Evolutionary conservation across 92 coral and sea anemone genomes (phyloP).

Genomic region (Palythoa grandiflora): DNA sequence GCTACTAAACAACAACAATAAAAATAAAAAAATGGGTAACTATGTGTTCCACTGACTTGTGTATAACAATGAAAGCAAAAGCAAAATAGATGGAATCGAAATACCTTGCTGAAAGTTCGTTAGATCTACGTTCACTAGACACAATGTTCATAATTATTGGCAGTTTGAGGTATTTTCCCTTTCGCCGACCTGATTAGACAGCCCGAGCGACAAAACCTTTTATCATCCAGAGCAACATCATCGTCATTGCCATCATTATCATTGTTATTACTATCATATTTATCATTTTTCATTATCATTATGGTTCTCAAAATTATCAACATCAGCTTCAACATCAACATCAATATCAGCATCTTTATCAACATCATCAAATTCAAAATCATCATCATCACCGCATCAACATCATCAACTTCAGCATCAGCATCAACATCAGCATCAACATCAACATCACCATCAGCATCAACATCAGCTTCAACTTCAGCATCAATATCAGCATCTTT

Average conservation of each 20-base stretch:
- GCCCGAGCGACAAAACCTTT: no score
- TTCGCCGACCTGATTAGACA: no score
- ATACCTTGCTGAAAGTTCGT: no score
- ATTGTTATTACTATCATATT: not conserved
- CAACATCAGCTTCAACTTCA: not conserved
- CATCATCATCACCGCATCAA: not conserved
- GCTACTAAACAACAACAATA: not conserved
- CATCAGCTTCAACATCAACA: not conserved
- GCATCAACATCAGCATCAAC: not conserved
- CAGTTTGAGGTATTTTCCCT: no score
- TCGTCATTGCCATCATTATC: not conserved
- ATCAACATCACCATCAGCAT: not conserved
- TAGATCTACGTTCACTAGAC: no score
- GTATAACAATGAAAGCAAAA: no score
- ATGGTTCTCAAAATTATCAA: no score
- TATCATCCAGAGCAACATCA: not conserved
- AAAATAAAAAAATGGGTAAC: not conserved
- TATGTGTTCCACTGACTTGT: not conserved
- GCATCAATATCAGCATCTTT: not conserved
- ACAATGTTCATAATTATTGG: no score
- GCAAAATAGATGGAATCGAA: no score
- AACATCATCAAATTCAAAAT: not conserved
- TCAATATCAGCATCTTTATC: not conserved
- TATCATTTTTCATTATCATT: no score
- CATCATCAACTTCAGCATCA: not conserved